Conservation (phyloP, 2,888 invertebrate genomes). For the Camponotus fellah region DNA sequence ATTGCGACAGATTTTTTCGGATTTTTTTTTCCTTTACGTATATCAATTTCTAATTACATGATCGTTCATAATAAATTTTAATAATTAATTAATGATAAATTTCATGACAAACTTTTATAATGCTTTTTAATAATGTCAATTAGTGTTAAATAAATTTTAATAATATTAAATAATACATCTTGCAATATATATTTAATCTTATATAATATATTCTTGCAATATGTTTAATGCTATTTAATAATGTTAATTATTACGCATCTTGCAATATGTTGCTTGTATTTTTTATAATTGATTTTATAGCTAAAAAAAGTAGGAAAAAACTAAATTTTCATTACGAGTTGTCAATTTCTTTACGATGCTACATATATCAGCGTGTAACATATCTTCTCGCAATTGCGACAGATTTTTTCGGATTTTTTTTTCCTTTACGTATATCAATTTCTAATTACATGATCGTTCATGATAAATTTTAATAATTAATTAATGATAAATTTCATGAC, state of each 20-base stretch:
- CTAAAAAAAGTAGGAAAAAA: not conserved
- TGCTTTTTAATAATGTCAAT: too few relatives aligned
- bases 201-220: too few relatives aligned
- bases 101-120: too few relatives aligned
- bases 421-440: not conserved
- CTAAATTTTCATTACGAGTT: not conserved
- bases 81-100: not conserved
- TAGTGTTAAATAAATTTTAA: too few relatives aligned
- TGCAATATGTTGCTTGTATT: not conserved
- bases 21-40: not conserved
- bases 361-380: constrained; percentile 12
- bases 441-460: not conserved
- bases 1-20: not conserved
- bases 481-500: not conserved
- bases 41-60: not conserved
- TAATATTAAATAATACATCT: too few relatives aligned
- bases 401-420: not conserved
- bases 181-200: too few relatives aligned
- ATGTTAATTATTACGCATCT: not conserved
- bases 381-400: constrained; percentile 24
- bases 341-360: not conserved
- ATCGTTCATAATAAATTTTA: not conserved
- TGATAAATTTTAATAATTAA: not conserved
- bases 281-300: not conserved
- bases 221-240: not conserved